Base-by-base conservation (phyloP, 2,113 vertebrate species). In the Poeciliopsis occidentalis region DNA sequence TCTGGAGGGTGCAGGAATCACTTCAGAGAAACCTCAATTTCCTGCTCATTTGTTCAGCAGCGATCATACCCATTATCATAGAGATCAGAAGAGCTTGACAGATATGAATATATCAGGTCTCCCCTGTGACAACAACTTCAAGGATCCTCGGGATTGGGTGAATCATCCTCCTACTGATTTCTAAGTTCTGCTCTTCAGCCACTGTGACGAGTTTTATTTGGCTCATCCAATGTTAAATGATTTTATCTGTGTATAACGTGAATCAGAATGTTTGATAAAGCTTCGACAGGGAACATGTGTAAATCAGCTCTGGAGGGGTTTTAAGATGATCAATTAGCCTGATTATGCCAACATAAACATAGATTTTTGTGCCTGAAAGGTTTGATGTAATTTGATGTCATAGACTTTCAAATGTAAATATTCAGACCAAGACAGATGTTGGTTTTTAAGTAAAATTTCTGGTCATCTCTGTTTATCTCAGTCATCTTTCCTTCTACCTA, bases 1-100 rank as follows among this genome's bases (percentile, higher is more conserved):
- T 94, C 91, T 88, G 39, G 37, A 76, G 47, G 73, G 83, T 77
- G 73, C 83, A 90, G 82, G 71, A 78, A 91, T 92, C 88, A 90
- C 75, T 74, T 78, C 60, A 30, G 79, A 81, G 75, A 83, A 89
- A 90, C 92, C 83, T 86, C 82, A 88, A 90, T 92, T 89, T 88
- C 85, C 83, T 83, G 79, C 81, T 90, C 83, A 83, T 93, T 86
- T 92, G 84, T 87, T 82, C 71, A 83, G 79, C 87, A 90, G 87
- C 82, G 66, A 64, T 78, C 72, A 60, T 85, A 78, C 47, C 79
- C 74, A 87, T 91, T 86, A 92, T 90, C 83, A 90, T 60, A 75
- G 66, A 78, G 75, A 90, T 91, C 78, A 73, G 75, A 72, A 47
- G 68, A 54, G 11, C 67, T 79, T 82, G 77, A 79, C 51, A 80